A percentile compares a stretch with the other conserved stretches of the same genome.
Evolutionary conservation across 2,797 vertebrate genomes (phyloP).

Genomic region (Phaenicophaeus curvirostris): DNA sequence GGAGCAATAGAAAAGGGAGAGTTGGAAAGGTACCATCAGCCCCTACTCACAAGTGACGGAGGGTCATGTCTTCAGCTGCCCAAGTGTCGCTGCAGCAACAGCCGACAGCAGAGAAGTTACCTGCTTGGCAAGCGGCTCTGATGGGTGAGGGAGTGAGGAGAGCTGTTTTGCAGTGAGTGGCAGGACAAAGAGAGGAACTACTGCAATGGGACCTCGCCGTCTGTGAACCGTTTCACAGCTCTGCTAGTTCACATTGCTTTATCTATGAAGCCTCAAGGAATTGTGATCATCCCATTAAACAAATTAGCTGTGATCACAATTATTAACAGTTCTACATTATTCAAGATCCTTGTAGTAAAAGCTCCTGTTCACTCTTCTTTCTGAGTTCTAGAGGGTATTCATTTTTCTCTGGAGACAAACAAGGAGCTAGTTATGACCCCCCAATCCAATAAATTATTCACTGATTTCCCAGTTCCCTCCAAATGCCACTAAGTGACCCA

Average conservation of each 20-base stretch:
- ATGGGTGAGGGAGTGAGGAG: background rate
- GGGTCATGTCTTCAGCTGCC: background rate
- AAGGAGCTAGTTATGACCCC: background rate
- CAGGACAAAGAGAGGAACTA: background rate
- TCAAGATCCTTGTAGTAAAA: background rate
- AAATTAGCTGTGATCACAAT: background rate
- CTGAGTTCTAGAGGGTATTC: background rate
- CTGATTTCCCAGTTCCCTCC: background rate
- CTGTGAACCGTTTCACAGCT: background rate
- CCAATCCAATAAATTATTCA: slow-evolving; percentile 1
- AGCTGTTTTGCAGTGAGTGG: background rate
- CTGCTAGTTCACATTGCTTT: background rate
- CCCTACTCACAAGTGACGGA: background rate
- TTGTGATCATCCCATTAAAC: background rate
- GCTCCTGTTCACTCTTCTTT: background rate
- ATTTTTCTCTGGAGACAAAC: slow-evolving; percentile 19
- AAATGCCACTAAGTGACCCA: background rate
- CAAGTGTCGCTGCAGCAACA: background rate
- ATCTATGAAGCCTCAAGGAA: background rate
- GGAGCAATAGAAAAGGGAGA: background rate
- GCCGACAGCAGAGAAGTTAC: background rate
- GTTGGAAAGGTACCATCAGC: background rate
- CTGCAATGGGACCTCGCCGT: background rate
- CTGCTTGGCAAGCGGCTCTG: background rate
- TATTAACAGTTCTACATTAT: background rate